These are phyloP conservation scores for Athrips mouffetella DNA, from an alignment of 2,888 invertebrate species.

Conservation along the genomic window DNA sequence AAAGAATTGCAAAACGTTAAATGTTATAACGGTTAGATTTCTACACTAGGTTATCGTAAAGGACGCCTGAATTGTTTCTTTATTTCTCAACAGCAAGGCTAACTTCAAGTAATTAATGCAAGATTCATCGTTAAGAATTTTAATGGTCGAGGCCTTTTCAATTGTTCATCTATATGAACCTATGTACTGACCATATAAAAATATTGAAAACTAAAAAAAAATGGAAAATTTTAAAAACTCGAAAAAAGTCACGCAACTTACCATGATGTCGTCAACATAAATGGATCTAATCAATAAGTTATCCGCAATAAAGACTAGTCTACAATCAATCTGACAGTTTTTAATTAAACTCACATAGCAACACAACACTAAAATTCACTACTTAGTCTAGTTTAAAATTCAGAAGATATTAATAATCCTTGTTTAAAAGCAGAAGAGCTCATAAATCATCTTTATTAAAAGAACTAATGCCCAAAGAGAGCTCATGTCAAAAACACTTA, in stretches of 20 bases:
- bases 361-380: neutral
- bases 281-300: neutral
- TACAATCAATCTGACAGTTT: neutral
- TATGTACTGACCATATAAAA: too few relatives aligned
- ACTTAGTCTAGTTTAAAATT: conserved; percentile 2
- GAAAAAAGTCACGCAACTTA: neutral
- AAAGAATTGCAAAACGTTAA: neutral
- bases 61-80: conserved; percentile 20
- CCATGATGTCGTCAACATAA: neutral
- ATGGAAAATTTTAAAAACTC: neutral
- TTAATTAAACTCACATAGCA: neutral
- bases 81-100: conserved; percentile 23
- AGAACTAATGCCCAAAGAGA: conserved; percentile 5
- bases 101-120: conserved; percentile 28
- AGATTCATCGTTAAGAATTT: conserved; percentile 21
- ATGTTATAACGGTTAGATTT: conserved; percentile 8
- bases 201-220: neutral
- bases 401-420: conserved; percentile 1
- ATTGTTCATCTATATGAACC: too few relatives aligned
- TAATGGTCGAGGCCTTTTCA: neutral
- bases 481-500: conserved; percentile 15
- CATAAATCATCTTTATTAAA: conserved; percentile 21
- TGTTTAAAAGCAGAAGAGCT: neutral
- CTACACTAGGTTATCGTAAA: conserved; percentile 6
- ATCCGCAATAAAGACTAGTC: neutral